A percentile compares a stretch with the other conserved stretches of the same genome.
These are phyloP conservation scores for Saimiri boliviensis DNA, from an alignment of 2,113 vertebrate species.

Conservation along the genomic window DNA sequence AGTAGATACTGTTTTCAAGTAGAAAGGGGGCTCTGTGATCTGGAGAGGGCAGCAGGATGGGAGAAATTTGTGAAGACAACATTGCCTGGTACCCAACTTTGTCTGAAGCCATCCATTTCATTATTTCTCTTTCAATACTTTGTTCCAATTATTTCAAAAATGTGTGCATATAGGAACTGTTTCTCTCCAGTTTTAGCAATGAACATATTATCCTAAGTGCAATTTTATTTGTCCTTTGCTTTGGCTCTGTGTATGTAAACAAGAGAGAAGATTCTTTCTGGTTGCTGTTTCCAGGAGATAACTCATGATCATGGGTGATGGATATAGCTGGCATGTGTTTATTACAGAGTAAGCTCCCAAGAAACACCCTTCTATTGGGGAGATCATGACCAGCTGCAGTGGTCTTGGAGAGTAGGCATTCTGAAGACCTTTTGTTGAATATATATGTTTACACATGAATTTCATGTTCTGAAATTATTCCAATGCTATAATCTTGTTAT, in stretches of 20 bases:
- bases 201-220: not conserved
- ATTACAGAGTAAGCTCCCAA: not conserved
- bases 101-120: not conserved
- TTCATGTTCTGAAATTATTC: conserved; percentile 25
- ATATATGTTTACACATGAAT: not conserved
- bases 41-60: not conserved
- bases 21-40: not conserved
- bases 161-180: not conserved
- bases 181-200: not conserved
- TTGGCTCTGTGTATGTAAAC: not conserved
- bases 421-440: not conserved
- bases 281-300: not conserved
- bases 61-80: not conserved
- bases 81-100: not conserved
- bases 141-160: not conserved
- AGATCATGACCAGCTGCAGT: not conserved
- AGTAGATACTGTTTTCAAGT: conserved; percentile 13
- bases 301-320: not conserved
- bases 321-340: not conserved
- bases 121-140: conserved; percentile 38
- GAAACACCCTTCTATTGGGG: not conserved
- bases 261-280: not conserved
- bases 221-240: conserved; percentile 41
- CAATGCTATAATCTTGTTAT: not conserved
- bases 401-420: not conserved